Base-by-base conservation (phyloP, 2,888 invertebrate genomes). In the Ligdia adustata region DNA sequence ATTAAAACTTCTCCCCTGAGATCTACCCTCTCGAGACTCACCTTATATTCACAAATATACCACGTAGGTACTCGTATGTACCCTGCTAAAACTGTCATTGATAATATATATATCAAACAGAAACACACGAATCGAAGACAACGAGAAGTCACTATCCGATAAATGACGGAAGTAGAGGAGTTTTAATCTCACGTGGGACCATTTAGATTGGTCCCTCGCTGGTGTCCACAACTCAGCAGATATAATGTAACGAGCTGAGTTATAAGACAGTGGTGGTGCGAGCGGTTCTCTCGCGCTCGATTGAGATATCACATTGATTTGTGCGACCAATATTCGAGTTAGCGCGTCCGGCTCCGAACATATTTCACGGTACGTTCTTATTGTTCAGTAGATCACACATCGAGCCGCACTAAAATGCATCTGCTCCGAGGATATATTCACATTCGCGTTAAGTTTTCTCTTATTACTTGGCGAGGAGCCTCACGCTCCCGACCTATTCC, bases 21-120 rank as follows among this genome's bases (percentile, higher is more conserved):
- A 64, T 74, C 71, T 67, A 60, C 47, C 63, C 62, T 60, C 62
- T 64, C 62, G 49, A 78, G 78, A 68, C 78, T 74, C 61, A 69
- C 66, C 72, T 16, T 66, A 11, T 74, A 74, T 77, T 75, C 72
- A 72, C 71, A 68, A n/a, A n/a, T n/a, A n/a, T n/a, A n/a, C n/a
- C n/a, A n/a, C n/a, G n/a, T n/a, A n/a, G n/a, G n/a, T n/a, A n/a
- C n/a, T n/a, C n/a, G n/a, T n/a, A n/a, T n/a, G n/a, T n/a, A n/a
- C n/a, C n/a, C n/a, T n/a, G n/a, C 64, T 49, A 54, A 67, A 75
- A 72, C 67, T 74, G 72, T 66, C 52, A 54, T 58, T 55, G 50
- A 57, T 62, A 72, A 79, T 75, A 75, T 72, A 61, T 66, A 75
- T 74, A 68, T 75, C 77, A 76, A 79, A 78, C 69, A 69, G 72